These are phyloP conservation scores for Heliconius nattereri DNA, from an alignment of 1,140 invertebrate species.

Conservation along the genomic window DNA sequence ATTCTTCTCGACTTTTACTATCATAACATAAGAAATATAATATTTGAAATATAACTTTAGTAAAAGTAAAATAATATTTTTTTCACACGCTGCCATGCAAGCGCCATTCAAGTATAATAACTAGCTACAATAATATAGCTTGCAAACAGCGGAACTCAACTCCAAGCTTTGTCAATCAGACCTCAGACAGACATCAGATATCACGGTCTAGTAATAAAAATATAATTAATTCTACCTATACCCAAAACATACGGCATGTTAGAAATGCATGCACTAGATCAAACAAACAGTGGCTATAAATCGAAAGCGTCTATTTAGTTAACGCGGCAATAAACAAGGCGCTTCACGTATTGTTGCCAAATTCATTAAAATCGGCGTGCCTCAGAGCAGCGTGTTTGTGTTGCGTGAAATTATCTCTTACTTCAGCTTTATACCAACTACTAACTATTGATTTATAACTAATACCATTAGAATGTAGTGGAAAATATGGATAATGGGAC, in stretches of 20 bases:
- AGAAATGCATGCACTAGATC: slow-evolving; percentile 22
- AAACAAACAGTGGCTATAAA: slow-evolving; percentile 21
- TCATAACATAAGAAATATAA: too few species aligned
- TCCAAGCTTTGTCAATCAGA: too few species aligned
- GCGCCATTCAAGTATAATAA: too few species aligned
- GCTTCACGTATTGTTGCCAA: slow-evolving; percentile 27
- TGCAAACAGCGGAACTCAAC: too few species aligned
- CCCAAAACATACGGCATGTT: background rate
- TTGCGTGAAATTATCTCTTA: background rate
- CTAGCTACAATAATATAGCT: too few species aligned
- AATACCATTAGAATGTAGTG: background rate
- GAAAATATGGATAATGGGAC: too few species aligned
- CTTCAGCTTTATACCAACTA: background rate
- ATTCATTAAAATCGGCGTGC: slow-evolving; percentile 30
- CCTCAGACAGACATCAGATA: too few species aligned
- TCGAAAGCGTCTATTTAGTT: slow-evolving; percentile 31
- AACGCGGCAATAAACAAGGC: slow-evolving; percentile 22
- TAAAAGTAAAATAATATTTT: too few species aligned
- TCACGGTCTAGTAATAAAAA: too few species aligned
- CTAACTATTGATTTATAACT: background rate
- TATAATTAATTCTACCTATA: background rate
- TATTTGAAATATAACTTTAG: too few species aligned
- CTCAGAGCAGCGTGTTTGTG: background rate
- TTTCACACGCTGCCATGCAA: too few species aligned
- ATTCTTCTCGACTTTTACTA: too few species aligned